Evolutionary conservation across 2,113 vertebrate genomes (phyloP), one percentile per base, ranked within the genome.

Genomic region (Dermatemys mawii): DNA sequence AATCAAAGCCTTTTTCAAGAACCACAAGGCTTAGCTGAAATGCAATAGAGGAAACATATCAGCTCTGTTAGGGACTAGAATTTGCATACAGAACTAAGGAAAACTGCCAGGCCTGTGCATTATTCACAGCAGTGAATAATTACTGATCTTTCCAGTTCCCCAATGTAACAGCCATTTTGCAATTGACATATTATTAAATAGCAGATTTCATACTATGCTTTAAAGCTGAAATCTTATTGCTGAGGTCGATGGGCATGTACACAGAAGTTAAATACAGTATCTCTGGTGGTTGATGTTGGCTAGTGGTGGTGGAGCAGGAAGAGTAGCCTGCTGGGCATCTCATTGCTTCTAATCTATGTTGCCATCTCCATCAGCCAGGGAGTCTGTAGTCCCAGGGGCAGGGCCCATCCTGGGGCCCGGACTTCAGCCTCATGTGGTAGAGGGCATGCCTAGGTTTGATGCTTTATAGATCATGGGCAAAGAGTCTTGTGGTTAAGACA

Each of bases 111-210:
- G 83, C 86, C 79, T 88, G 51, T 49, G 70, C 1, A 0, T 35
- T 88, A 80, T 49, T 83, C 86, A 57, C 46, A 26, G 75, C 50
- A 82, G 38, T 6, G 84, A 21, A 24, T 86, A 85, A 85, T 67
- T 79, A 83, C 63, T 89, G 55, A 92, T 11, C 12, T 27, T 73
- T 73, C 11, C 53, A 54, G 10, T 46, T 1, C 46, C 27, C 85
- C 79, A 51, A 2, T 80, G 11, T 24, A 92, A 92, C 86, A 88
- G 57, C 1, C 79, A 35, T 80, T 76, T 86, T 53, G 90, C 35
- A 48, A 73, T 44, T 75, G 22, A 82, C 38, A 87, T 76, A 82
- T 4, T 6, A 67, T 48, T 50, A 86, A 57, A 12, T 1, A 91
- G 2, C 3, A 12, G 1, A 78, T 53, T 84, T 78, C 3, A 90